phyloP scores from a whole-genome alignment of 2,113 vertebrate genomes.

The Cariama cristata region DNA sequence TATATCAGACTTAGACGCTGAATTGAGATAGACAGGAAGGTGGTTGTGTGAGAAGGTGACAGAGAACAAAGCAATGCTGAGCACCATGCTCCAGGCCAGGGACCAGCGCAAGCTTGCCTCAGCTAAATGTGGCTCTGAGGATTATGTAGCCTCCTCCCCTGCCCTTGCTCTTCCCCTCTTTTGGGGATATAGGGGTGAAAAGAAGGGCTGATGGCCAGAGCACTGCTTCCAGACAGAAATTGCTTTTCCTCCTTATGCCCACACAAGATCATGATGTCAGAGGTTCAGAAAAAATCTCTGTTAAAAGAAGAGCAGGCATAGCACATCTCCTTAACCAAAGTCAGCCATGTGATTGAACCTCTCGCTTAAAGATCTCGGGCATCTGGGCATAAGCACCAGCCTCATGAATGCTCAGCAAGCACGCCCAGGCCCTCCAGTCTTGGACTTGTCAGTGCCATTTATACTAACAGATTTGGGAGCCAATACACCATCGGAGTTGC shows the following conservation, averaged over 20 bases:
- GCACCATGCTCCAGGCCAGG: too few relatives aligned
- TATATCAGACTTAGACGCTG: fast-evolving
- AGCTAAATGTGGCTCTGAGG: neutral
- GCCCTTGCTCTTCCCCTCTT: neutral
- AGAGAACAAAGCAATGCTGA: neutral
- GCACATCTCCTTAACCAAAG: neutral
- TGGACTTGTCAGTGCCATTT: neutral
- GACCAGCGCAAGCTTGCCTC: neutral
- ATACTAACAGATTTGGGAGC: neutral
- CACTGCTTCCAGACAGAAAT: fast-evolving
- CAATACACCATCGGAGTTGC: neutral
- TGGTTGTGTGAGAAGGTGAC: neutral
- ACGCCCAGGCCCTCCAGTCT: fast-evolving
- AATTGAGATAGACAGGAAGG: neutral
- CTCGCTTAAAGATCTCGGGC: neutral
- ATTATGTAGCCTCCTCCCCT: neutral
- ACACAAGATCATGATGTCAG: neutral
- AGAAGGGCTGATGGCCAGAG: neutral
- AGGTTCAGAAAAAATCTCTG: neutral
- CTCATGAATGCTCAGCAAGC: fast-evolving
- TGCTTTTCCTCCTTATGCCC: fast-evolving
- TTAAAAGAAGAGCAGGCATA: neutral
- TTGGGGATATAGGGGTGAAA: neutral
- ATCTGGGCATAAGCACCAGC: fast-evolving
- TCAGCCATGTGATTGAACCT: neutral